phyloP scores from a whole-genome alignment of 1,140 invertebrate genomes.

The Yoshiicerus persimilis region DNA sequence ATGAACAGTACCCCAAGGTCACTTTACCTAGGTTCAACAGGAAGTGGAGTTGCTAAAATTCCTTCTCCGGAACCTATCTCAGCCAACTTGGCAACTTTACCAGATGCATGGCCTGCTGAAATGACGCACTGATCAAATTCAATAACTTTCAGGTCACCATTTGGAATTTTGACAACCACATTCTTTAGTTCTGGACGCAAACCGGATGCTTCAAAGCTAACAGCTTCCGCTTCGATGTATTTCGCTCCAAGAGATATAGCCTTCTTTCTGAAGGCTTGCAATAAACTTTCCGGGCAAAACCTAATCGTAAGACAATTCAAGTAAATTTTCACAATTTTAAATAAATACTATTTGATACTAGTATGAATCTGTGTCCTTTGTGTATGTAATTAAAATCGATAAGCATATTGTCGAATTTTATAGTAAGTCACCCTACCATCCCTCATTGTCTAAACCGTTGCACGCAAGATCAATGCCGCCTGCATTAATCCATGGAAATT shows the following conservation, averaged over 20 bases:
- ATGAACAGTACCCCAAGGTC: too few species aligned
- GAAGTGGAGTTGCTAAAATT: conserved; percentile 68
- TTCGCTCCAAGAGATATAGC: conserved; percentile 73
- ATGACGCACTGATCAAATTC: conserved; percentile 74
- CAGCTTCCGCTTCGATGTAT: conserved; percentile 75
- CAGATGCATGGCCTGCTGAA: conserved; percentile 78
- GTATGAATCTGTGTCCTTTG: too few species aligned
- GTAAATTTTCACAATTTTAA: conserved; percentile 9
- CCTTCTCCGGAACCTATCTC: conserved; percentile 71
- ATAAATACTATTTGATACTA: too few species aligned
- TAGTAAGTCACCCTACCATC: too few species aligned
- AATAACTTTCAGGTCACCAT: conserved; percentile 66
- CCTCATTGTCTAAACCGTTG: conserved; percentile 69
- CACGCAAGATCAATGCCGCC: conserved; percentile 73
- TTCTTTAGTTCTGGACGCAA: conserved; percentile 54
- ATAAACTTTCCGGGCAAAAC: conserved; percentile 86
- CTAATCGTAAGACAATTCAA: conserved; percentile 56
- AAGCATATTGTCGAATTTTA: too few species aligned
- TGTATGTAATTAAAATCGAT: too few species aligned
- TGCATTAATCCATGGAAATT: conserved; percentile 92
- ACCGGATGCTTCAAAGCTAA: conserved; percentile 65
- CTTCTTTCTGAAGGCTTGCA: conserved; percentile 77
- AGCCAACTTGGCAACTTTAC: conserved; percentile 73
- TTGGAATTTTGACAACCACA: conserved; percentile 64
- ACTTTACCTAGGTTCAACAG: conserved; percentile 82